Evolutionary conservation across 2,888 invertebrate genomes (phyloP), one percentile per base, ranked within the genome.

Genomic region (Spisula subtruncata): DNA sequence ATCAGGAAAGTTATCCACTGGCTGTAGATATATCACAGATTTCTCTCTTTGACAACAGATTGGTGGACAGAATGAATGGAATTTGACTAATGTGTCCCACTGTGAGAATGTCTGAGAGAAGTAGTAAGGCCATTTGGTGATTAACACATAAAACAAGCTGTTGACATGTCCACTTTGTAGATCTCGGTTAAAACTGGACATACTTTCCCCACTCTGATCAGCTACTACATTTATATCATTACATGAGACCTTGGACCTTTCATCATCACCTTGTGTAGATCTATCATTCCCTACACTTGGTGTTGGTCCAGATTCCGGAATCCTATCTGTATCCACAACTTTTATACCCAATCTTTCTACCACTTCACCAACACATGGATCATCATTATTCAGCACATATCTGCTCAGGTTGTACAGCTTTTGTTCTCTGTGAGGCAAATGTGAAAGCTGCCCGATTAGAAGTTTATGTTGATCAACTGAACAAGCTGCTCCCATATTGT

Each of bases 11-110:
- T 92, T 93, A 83, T 95, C 95, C 8, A 96, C 92, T 41, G 95
- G 96, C 71, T 95, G 94, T 25, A 96, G 91, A 89, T 95, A 96
- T 20, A 96, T 95, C n/a, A 90, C 91, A 85, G 88, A 92, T 80
- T 93, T 93, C 54, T 91, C 93, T 20, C 90, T 84, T 32, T 90
- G 84, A 41, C 95, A 94, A 25, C 93, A 89, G 8, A 92, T 46
- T 66, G 94, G 92, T 18, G 87, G 75, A 83, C 75, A 80, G 0
- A 94, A 35, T 25, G 94, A 93, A 66, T 93, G 92, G 48, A 95
- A 89, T 56, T 94, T 93, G 80, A 93, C 88, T 18, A 89, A 83
- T 46, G 94, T 92, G 89, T 94, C 95, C 96, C 96, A 96, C 81
- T 93, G 93, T 8, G 93, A 91, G 91, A 94, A 96, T 8, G 95